phyloP scores from a whole-genome alignment of 2,888 invertebrate species.

The Ischnus inquisitorius region DNA sequence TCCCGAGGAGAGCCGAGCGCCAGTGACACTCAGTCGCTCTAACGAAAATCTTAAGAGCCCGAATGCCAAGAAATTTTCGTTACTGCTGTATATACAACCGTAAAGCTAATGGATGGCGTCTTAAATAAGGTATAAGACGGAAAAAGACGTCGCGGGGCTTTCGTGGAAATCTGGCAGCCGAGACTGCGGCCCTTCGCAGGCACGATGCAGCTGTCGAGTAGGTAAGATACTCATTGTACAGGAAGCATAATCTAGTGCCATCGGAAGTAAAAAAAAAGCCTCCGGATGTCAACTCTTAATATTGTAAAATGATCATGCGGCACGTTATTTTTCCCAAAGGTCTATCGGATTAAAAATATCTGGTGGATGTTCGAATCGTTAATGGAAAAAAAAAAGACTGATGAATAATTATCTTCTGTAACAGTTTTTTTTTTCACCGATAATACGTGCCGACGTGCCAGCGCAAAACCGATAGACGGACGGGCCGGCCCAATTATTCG shows the following conservation, averaged over 20 bases:
- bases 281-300: not conserved
- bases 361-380: not conserved
- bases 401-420: not conserved
- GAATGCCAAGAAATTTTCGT: not conserved
- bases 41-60: not conserved
- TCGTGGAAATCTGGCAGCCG: conserved; percentile 12
- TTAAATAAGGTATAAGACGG: not conserved
- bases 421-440: not conserved
- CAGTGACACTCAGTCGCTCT: conserved; percentile 6
- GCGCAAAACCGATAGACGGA: not conserved
- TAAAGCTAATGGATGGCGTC: not conserved
- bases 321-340: not conserved
- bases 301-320: not conserved
- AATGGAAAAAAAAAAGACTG: not conserved
- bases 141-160: not conserved
- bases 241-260: not conserved
- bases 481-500: not conserved
- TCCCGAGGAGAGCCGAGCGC: not conserved
- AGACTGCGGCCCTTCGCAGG: not conserved
- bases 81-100: not conserved
- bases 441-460: not conserved
- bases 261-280: not conserved
- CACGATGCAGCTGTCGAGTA: conserved; percentile 2
- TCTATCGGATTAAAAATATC: too few species aligned
- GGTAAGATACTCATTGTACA: not conserved